Percentiles rank a stretch among this genome's conserved stretches.
These are phyloP conservation scores for Pherbina coryleti DNA, from an alignment of 2,888 invertebrate species.

Conservation along the genomic window DNA sequence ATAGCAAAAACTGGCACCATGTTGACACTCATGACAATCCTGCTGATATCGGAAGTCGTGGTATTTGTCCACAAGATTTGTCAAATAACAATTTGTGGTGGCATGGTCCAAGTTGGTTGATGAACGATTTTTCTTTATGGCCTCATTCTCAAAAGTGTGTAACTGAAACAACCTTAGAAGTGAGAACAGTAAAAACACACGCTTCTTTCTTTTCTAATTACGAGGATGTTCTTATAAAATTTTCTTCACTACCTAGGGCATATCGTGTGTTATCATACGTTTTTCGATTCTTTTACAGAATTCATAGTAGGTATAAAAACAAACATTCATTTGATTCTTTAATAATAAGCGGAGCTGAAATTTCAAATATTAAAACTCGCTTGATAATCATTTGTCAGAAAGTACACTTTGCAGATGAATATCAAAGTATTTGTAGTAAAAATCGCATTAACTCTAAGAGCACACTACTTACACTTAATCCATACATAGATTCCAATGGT, in stretches of 20 bases:
- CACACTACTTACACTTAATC: slow-evolving; percentile 33
- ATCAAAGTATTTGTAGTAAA: not conserved
- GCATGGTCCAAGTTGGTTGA: slow-evolving; percentile 30
- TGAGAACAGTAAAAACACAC: not conserved
- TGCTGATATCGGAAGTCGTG: slow-evolving; percentile 24
- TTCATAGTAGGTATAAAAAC: no score
- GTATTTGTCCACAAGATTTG: not conserved
- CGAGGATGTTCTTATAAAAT: not conserved
- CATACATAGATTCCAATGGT: slow-evolving; percentile 27
- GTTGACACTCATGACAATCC: slow-evolving; percentile 27
- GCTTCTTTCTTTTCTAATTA: not conserved
- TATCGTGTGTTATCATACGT: not conserved
- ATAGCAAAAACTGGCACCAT: slow-evolving; percentile 8
- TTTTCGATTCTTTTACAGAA: not conserved
- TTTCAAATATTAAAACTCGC: not conserved
- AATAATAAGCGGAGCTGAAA: no score
- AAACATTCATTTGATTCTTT: no score
- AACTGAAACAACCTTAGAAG: not conserved
- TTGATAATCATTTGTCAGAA: not conserved
- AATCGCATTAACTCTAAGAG: not conserved
- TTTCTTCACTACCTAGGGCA: not conserved
- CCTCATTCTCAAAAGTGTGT: no score
- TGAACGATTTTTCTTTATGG: no score
- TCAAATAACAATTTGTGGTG: slow-evolving; percentile 17
- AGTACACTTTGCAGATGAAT: not conserved